Evolutionary conservation across 1,140 invertebrate species (phyloP), one percentile per base, ranked within the genome.

Genomic region (Hyles euphorbiae): DNA sequence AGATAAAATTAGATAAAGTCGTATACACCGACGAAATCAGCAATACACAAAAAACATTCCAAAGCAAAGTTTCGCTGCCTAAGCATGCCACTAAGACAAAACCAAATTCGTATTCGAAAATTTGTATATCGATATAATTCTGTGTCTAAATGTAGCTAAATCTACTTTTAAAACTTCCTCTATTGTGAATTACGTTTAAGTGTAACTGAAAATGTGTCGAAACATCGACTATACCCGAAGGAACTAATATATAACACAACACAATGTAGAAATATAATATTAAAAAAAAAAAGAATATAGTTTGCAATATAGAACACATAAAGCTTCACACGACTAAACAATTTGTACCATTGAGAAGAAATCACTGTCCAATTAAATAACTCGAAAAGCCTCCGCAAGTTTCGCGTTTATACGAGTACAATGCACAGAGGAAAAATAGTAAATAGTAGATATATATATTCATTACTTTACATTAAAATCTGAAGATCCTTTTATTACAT

Each of bases 261-360:
- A 72, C 65, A 62, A 40, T 54, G 34, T 53, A 66, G 67, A 69
- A 56, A 65, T 55, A 64, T 68, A 69, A 65, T 65, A 70, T 71
- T 70, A 68, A 69, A 63, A 22, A 22, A 22, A 22, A 22, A 65
- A 65, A 51, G 58, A 71, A 66, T 67, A 72, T 60, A 51, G 53
- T 56, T 59, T 54, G 58, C 64, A 67, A 67, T 67, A 77, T 61
- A 70, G 64, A 70, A 63, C 50, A 72, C 56, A 61, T 74, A 76
- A 74, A 77, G 68, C 74, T 80, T 72, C 61, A 68, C 53, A 67
- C 60, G 68, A 85, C 76, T 81, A 81, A 76, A 74, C 60, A 56
- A 74, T 85, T 83, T 82, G 81, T 83, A 85, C 82, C 82, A 78
- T 76, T 69, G 56, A 73, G 62, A 78, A 68, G 59, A 72, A 60